Conservation (phyloP, 2,888 invertebrate genomes). For the Callyntrura sp. region DNA sequence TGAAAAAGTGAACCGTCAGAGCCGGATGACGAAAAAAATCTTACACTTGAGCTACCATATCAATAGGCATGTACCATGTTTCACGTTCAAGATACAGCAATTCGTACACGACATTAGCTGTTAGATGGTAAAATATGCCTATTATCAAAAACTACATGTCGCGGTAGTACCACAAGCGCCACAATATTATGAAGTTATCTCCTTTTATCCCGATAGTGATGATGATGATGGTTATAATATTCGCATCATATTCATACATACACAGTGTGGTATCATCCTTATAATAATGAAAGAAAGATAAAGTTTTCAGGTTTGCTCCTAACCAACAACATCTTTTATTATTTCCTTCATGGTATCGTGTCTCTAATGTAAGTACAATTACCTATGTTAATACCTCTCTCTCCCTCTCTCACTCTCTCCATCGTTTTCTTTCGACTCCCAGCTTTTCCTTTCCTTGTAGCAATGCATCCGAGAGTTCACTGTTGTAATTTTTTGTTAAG, state of each 20-base stretch:
- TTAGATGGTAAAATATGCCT: too few species aligned
- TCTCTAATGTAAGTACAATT: background rate
- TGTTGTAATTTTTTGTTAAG: slow-evolving; percentile 29
- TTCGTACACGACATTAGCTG: too few species aligned
- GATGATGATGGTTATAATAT: background rate
- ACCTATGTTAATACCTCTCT: background rate
- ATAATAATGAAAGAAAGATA: background rate
- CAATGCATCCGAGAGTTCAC: slow-evolving; percentile 21
- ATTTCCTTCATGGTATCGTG: slow-evolving; percentile 22
- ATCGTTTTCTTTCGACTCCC: background rate
- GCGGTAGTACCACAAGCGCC: too few species aligned
- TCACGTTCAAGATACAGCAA: background rate
- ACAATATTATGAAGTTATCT: too few species aligned
- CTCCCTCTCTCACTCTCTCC: background rate
- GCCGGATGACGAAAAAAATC: background rate
- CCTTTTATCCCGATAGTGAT: too few species aligned
- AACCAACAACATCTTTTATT: slow-evolving; percentile 39
- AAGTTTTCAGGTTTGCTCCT: background rate
- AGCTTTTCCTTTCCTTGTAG: background rate
- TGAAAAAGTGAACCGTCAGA: slow-evolving; percentile 25
- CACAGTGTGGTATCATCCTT: background rate
- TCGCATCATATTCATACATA: background rate
- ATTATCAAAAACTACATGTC: too few species aligned
- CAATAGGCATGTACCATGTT: background rate
- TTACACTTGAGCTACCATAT: slow-evolving; percentile 16